Evolutionary conservation across 2,888 invertebrate genomes (phyloP).

Genomic region (Phortica okadai): DNA sequence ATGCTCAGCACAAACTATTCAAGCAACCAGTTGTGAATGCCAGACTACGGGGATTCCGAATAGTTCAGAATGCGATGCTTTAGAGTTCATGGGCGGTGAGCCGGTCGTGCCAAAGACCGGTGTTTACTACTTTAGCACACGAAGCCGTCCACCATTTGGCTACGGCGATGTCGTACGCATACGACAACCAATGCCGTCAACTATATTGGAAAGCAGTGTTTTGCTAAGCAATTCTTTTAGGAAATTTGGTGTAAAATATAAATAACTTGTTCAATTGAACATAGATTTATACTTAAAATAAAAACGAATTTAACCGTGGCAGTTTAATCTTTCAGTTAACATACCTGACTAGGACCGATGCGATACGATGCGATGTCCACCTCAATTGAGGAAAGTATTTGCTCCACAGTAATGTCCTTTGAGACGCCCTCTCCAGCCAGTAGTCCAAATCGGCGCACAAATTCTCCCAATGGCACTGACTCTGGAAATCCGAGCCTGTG

Average conservation of each 20-base stretch:
- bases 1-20: conserved; percentile 51
- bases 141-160: conserved; percentile 59
- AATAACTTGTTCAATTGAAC: not conserved
- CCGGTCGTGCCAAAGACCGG: conserved; percentile 68
- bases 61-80: conserved; percentile 50
- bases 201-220: conserved; percentile 52
- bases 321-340: conserved; percentile 63
- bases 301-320: not conserved
- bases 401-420: conserved; percentile 82
- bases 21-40: conserved; percentile 56
- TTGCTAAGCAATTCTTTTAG: conserved; percentile 24
- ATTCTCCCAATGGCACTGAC: conserved; percentile 91
- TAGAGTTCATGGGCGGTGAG: conserved; percentile 72
- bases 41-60: conserved; percentile 5
- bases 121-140: conserved; percentile 68
- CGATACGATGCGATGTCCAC: conserved; percentile 90
- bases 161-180: conserved; percentile 59
- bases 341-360: conserved; percentile 94
- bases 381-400: conserved; percentile 89
- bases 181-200: conserved; percentile 53
- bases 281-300: not conserved
- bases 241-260: not conserved
- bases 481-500: conserved; percentile 97
- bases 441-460: conserved; percentile 88
- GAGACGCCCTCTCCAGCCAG: conserved; percentile 74